Base-by-base conservation (phyloP, 1,140 invertebrate genomes). In the Caerostris darwini region DNA sequence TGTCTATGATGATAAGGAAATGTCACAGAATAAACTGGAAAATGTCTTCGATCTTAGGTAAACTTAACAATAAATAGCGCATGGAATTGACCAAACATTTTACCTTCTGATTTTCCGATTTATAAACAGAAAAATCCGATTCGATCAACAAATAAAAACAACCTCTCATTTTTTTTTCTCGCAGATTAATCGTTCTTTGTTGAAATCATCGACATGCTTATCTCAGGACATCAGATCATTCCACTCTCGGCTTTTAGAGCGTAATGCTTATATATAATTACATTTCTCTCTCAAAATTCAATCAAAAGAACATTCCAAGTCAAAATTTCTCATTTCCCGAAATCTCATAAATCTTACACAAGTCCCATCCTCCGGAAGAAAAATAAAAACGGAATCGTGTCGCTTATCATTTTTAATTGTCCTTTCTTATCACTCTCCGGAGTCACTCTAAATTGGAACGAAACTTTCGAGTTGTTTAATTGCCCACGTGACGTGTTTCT, bases 371-470 rank as follows among this genome's bases (percentile, higher is more conserved):
- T 19, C 54, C 54, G 19, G 57, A 85, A 56, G 77, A 67, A 59
- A 59, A 59, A 85, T 85, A 85, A 85, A 85, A 85, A 59, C 7
- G 19, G 34, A 85, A 85, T 85, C 82, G 82, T 85, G 82, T 85
- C 82, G 82, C 82, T 85, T 85, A 85, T 85, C 82, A 85, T 85
- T 85, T 85, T 85, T 85, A 85, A 85, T 85, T 85, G 82, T 85
- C 82, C 82, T 85, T 85, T 85, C 82, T 85, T 85, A 85, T 85
- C 82, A 85, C 50, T 19, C 64, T 71, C 53, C 12, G 19, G 53
- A 90, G 88, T 90, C 88, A 90, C 56, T 82, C 57, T 91, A 91
- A 85, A 91, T 91, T 81, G 69, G 71, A 82, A 54, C 82, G 71
- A 91, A 91, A 91, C 57, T 91, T 59, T 54, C 56, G 19, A 58